Evolutionary conservation across 2,888 invertebrate species (phyloP).

Genomic region (Caenorhabditis becei): DNA sequence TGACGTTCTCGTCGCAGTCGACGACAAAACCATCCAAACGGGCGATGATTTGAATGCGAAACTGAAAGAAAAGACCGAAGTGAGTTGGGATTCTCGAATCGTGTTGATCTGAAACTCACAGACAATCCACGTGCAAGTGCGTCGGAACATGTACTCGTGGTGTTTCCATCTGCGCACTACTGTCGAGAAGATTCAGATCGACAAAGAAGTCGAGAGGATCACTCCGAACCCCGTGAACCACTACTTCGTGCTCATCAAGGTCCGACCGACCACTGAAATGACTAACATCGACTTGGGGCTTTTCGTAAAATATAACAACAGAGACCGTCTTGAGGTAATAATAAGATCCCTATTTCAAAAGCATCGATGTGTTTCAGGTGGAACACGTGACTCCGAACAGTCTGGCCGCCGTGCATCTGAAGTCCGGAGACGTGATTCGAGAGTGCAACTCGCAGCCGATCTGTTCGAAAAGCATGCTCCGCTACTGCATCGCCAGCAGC

Average conservation of each 20-base stretch:
- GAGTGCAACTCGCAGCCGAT: slow-evolving; percentile 67
- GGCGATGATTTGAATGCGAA: slow-evolving; percentile 55
- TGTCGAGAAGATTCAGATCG: slow-evolving; percentile 69
- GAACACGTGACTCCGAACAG: slow-evolving; percentile 63
- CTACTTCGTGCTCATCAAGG: slow-evolving; percentile 61
- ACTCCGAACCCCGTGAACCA: slow-evolving; percentile 71
- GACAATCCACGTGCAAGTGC: slow-evolving; percentile 54
- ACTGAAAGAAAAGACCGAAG: slow-evolving; percentile 58
- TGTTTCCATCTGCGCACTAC: slow-evolving; percentile 68
- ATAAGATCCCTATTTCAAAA: not conserved
- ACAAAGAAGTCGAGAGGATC: slow-evolving; percentile 67
- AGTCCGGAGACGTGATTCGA: slow-evolving; percentile 69
- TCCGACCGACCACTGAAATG: slow-evolving; percentile 51
- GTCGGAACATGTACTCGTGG: slow-evolving; percentile 67
- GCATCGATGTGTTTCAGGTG: slow-evolving; percentile 34
- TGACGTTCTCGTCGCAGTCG: slow-evolving; percentile 65
- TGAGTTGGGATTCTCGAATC: not conserved
- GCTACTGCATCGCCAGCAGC: slow-evolving; percentile 60
- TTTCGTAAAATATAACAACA: slow-evolving; percentile 68
- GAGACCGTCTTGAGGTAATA: slow-evolving; percentile 63
- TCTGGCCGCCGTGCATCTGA: slow-evolving; percentile 68
- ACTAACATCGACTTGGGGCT: slow-evolving; percentile 50
- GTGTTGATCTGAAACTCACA: slow-evolving; percentile 2
- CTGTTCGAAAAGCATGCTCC: slow-evolving; percentile 70
- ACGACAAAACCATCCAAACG: slow-evolving; percentile 56